phyloP scores from a whole-genome alignment of 37 sponge, comb jelly and placozoan genomes.

The Spongilla lacustris region DNA sequence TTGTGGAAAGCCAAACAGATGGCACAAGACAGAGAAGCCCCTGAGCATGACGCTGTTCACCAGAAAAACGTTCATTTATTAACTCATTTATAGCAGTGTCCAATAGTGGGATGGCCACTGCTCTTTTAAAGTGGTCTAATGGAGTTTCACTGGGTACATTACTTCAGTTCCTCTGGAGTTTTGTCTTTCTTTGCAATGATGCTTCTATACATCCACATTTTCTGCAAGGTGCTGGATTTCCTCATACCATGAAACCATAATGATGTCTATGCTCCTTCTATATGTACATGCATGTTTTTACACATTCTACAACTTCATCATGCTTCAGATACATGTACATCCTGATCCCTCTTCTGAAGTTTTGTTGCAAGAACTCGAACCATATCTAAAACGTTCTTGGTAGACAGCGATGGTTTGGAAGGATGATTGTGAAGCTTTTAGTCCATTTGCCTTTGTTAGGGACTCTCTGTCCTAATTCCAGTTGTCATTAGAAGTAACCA shows the following conservation, averaged over 20 bases:
- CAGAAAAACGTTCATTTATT: slow-evolving; percentile 3
- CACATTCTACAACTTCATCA: slow-evolving; percentile 20
- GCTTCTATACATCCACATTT: slow-evolving; percentile 23
- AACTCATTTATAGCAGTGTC: slow-evolving; percentile 27
- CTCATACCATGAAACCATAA: slow-evolving; percentile 40
- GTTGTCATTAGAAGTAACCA: too few relatives aligned
- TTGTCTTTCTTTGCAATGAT: slow-evolving; percentile 28
- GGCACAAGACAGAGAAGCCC: slow-evolving; percentile 37
- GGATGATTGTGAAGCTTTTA: slow-evolving; percentile 31
- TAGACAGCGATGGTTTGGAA: slow-evolving; percentile 49
- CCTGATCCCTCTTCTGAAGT: slow-evolving; percentile 52
- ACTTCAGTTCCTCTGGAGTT: slow-evolving; percentile 26
- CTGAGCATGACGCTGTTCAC: slow-evolving; percentile 26
- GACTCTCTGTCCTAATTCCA: too few relatives aligned
- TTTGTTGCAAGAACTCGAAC: slow-evolving; percentile 38
- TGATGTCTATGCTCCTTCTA: slow-evolving; percentile 21
- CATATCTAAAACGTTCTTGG: slow-evolving; percentile 47
- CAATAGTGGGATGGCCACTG: slow-evolving; percentile 44
- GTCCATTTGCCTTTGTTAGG: too few relatives aligned
- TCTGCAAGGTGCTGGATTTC: slow-evolving; percentile 37
- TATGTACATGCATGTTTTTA: slow-evolving; percentile 19
- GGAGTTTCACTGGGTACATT: slow-evolving; percentile 29
- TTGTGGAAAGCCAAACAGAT: neutral
- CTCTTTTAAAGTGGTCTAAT: slow-evolving; percentile 33
- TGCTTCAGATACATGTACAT: slow-evolving; percentile 33